Conservation (phyloP, 2,797 vertebrate genomes). For the Astyanax mexicanus region DNA sequence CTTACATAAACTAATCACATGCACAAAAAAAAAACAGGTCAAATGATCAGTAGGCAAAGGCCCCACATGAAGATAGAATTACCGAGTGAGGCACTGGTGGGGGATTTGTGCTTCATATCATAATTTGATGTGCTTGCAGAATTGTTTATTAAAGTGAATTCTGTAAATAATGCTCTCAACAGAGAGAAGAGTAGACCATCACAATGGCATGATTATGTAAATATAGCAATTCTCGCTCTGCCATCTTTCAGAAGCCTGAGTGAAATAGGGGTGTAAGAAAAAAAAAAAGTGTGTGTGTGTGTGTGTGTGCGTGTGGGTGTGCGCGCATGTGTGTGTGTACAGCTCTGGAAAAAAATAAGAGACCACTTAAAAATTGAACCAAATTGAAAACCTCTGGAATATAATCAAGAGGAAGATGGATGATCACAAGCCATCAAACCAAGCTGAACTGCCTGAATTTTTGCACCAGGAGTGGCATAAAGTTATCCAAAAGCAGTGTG, state of each 20-base stretch:
- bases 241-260: background rate
- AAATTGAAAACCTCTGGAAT: too few species aligned
- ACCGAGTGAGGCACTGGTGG: background rate
- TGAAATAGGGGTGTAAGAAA: too few species aligned
- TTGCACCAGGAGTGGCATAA: too few species aligned
- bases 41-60: background rate
- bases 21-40: background rate
- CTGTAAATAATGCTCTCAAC: background rate
- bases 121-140: background rate
- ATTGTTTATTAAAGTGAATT: background rate
- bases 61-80: background rate
- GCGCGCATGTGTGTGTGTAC: too few species aligned
- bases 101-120: conserved; percentile 10
- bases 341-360: too few species aligned
- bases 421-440: too few species aligned
- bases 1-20: background rate
- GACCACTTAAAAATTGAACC: too few species aligned
- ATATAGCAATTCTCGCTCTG: background rate
- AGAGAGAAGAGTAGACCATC: background rate
- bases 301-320: too few species aligned
- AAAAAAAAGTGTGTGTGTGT: too few species aligned
- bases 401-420: too few species aligned
- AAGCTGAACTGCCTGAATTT: too few species aligned
- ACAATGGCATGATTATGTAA: background rate
- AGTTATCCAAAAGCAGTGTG: too few species aligned